Base-by-base conservation (phyloP, 2,888 invertebrate species). In the Coremacera marginata region DNA sequence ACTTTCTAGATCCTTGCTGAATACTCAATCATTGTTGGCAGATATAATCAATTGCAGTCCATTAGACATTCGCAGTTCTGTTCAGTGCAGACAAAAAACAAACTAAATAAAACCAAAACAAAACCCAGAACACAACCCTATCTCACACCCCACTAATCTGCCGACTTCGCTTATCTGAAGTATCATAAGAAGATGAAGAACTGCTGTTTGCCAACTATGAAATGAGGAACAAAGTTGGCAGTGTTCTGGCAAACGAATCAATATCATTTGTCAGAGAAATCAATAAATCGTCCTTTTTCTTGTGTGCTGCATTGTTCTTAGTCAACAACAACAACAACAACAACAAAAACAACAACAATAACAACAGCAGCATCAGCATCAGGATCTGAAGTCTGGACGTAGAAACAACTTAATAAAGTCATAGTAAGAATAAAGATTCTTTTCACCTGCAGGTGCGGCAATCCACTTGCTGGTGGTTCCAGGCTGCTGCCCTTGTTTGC, bases 31-130 rank as follows among this genome's bases (percentile, higher is more conserved):
- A 82, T 83, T 82, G 82, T 82, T 80, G 83, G 82, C 84, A 83
- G 81, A 82, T 80, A 80, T 80, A 86, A 87, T 86, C 86, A 85
- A 86, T 86, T 86, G 87, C 86, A 86, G 85, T 84, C 86, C 86
- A 87, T 87, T 86, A 85, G 84, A 82, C 82, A 80, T 77, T 49
- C 27, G 70, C 52, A 16, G 82, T 81, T 80, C 82, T 84, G 80
- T 82, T 80, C 81, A 72, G 77, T 81, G 81, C 81, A 82, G 80
- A 79, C 77, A 78, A 82, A 79, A 77, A 72, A 71, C 77, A 77
- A 72, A 71, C 77, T 71, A 79, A 78, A 79, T 27, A 60, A 70
- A 70, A 55, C 60, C 25, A 11, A 63, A 63, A 31, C 63, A 44
- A 14, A 44, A 44, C 44, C 11, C 44, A 44, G 44, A 44, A 44